Evolutionary conservation across 2,113 vertebrate species (phyloP), one percentile per base, ranked within the genome.

Genomic region (Turnix velox): DNA sequence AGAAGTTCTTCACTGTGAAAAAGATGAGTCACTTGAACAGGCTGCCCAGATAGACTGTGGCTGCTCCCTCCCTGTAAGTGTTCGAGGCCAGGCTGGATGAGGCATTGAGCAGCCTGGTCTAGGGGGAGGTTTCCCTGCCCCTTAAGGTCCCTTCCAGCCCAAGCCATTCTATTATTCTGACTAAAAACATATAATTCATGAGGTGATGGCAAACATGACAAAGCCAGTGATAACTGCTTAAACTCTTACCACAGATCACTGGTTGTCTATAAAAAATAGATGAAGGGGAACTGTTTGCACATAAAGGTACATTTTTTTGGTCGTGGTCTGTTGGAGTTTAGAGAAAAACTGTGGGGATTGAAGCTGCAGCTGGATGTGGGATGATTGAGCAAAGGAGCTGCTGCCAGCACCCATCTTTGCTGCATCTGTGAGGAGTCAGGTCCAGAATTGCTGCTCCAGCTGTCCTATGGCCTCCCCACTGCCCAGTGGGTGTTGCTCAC

Each of bases 401-500:
- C 42, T 33, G 61, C 31, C 49, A 33, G 55, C 18, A 17, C 16
- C 1, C 1, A 5, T 10, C 57, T 31, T 31, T 28, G 35, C 23
- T 25, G 18, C 27, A 42, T 42, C 48, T 13, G 12, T 17, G 40
- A 31, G 33, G 35, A 35, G 48, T 18, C 12, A 8, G 46, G 19
- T 10, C 20, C 49, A 8, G 25, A 27, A 42, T 30, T 0, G 7
- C 28, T 5, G 37, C 37, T 30, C 8, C 45, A 19, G 39, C 46
- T 42, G 7, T 35, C 16, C 45, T 5, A 43, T 0, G 11, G 43
- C 61, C 12, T 27, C 12, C 59, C 31, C 22, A 4, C 24, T 8
- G 43, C 59, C 39, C 4, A 20, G 39, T 2, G 8, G 6, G 2
- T 2, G 0, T 5, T 0, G 8, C n/a, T 49, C 10, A 23, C 43